Percentiles rank a stretch among this genome's conserved stretches.
phyloP scores from a whole-genome alignment of 2,888 invertebrate species.

The Sminthurinus aureus region DNA sequence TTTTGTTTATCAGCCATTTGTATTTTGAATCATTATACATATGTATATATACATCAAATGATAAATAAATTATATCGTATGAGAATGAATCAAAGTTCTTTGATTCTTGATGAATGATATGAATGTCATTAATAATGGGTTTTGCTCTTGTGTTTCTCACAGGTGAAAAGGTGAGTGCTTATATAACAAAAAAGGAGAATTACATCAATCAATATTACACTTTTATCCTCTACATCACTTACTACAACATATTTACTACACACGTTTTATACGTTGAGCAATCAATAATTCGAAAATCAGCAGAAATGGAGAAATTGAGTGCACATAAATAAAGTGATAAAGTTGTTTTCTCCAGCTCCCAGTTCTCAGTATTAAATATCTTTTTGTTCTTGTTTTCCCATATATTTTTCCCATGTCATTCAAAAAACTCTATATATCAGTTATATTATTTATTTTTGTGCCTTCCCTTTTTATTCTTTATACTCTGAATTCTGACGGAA shows the following conservation, averaged over 20 bases:
- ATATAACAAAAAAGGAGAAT: background rate
- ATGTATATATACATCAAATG: too few relatives aligned
- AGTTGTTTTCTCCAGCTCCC: slow-evolving; percentile 5
- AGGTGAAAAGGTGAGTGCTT: slow-evolving; percentile 10
- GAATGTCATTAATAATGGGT: too few relatives aligned
- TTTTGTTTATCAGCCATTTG: too few relatives aligned
- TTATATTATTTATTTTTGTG: background rate
- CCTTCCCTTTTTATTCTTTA: background rate
- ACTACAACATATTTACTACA: too few relatives aligned
- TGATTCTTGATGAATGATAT: too few relatives aligned
- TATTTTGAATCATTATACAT: too few relatives aligned
- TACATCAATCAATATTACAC: background rate
- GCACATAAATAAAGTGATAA: slow-evolving; percentile 23
- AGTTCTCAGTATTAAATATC: background rate
- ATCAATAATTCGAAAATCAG: slow-evolving; percentile 22
- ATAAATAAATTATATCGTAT: too few relatives aligned
- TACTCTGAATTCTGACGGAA: background rate
- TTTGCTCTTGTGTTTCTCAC: too few relatives aligned
- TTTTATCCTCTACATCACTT: too few relatives aligned
- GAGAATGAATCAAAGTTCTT: too few relatives aligned
- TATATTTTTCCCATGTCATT: background rate
- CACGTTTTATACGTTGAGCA: background rate
- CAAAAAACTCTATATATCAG: too few relatives aligned
- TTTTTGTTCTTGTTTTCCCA: slow-evolving; percentile 17
- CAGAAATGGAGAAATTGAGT: background rate